Evolutionary conservation across 1,140 invertebrate genomes (phyloP).

Genomic region (Saccostrea echinata): DNA sequence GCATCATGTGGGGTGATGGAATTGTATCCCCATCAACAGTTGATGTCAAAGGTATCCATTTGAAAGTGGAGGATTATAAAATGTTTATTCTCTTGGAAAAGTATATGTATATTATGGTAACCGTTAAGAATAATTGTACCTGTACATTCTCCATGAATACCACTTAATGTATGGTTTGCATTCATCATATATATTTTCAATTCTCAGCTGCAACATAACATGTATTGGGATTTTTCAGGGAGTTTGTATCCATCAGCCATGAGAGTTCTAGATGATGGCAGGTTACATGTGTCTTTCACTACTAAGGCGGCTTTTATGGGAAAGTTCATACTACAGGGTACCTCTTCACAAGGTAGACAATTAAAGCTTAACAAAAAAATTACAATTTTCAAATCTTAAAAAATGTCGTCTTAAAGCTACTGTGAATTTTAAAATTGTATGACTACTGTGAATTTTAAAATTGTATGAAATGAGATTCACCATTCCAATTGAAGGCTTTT

Average conservation of each 20-base stretch:
- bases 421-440: too few relatives aligned
- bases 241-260: constrained; percentile 78
- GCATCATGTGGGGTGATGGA: constrained; percentile 79
- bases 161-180: too few relatives aligned
- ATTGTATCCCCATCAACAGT: constrained; percentile 71
- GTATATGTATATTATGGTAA: too few relatives aligned
- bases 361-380: not conserved
- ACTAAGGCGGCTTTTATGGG: constrained; percentile 79
- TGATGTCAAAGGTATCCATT: constrained; percentile 71
- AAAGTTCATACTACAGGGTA: constrained; percentile 71
- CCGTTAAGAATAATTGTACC: too few relatives aligned
- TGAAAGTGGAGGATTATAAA: not conserved
- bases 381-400: too few relatives aligned
- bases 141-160: too few relatives aligned
- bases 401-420: too few relatives aligned
- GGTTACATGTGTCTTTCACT: constrained; percentile 76
- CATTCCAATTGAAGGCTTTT: not conserved
- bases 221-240: constrained; percentile 63
- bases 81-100: too few relatives aligned
- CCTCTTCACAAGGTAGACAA: not conserved
- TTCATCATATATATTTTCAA: too few relatives aligned
- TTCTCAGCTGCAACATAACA: too few relatives aligned
- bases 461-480: not conserved
- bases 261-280: constrained; percentile 77
- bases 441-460: not conserved